Evolutionary conservation across 2,797 vertebrate genomes (phyloP).

Genomic region (Urophycis tenuis): DNA sequence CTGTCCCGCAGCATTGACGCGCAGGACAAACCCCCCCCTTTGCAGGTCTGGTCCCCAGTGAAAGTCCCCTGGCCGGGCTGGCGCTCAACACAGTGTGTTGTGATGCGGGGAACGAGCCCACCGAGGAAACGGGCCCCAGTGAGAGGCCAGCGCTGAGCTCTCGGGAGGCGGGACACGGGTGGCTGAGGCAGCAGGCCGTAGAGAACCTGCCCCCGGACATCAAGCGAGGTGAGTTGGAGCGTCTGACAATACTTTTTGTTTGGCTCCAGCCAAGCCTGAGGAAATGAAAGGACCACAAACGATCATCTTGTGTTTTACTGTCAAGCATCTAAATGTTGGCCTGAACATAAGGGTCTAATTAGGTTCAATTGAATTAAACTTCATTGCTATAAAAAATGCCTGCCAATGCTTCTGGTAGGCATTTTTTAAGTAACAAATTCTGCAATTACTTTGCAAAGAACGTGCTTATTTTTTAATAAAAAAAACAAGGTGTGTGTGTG

Average conservation of each 20-base stretch:
- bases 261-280: not conserved
- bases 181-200: constrained; percentile 41
- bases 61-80: constrained; percentile 27
- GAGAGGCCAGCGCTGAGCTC: not conserved
- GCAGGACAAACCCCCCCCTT: not conserved
- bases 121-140: not conserved
- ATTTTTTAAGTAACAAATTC: too few species aligned
- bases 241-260: not conserved
- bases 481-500: too few species aligned
- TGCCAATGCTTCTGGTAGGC: not conserved
- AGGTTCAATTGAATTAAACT: not conserved
- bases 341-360: not conserved
- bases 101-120: constrained; percentile 5
- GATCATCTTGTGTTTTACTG: not conserved
- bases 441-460: not conserved
- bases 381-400: not conserved
- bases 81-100: constrained; percentile 22
- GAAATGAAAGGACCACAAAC: not conserved
- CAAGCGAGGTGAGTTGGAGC: constrained; percentile 33
- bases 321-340: not conserved
- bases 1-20: not conserved
- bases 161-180: constrained; percentile 19
- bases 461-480: not conserved
- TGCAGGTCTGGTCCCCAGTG: constrained; percentile 45
- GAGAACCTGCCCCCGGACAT: constrained; percentile 43